Percentiles rank a stretch among this genome's conserved stretches.
These are phyloP conservation scores for Achatina immaculata DNA, from an alignment of 1,140 invertebrate species.

Conservation along the genomic window DNA sequence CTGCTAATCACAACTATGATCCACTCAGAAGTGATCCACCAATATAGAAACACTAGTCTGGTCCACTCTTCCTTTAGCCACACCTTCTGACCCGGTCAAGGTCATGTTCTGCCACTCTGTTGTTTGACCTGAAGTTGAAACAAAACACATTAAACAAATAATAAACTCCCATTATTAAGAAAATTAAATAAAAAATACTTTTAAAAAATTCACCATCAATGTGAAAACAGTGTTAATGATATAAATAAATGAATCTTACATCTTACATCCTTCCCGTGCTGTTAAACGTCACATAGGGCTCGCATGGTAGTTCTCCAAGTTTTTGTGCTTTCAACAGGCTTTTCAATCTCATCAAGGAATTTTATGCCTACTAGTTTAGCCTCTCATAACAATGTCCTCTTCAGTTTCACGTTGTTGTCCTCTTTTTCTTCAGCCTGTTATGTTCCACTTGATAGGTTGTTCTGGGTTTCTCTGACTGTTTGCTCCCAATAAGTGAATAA, in stretches of 20 bases:
- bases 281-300: too few species aligned
- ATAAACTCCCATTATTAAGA: neutral
- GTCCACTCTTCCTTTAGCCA: conserved; percentile 66
- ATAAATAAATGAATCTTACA: neutral
- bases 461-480: too few species aligned
- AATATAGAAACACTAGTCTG: conserved; percentile 88
- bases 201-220: neutral
- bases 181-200: neutral
- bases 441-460: too few species aligned
- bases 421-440: too few species aligned
- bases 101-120: conserved; percentile 80
- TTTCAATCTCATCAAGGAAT: too few species aligned
- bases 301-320: too few species aligned
- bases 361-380: too few species aligned
- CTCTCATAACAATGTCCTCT: too few species aligned
- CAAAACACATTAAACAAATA: neutral
- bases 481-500: neutral
- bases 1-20: too few species aligned
- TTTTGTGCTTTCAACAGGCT: too few species aligned
- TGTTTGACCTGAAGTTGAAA: conserved; percentile 74
- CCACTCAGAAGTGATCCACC: conserved; percentile 86
- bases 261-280: too few species aligned
- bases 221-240: neutral
- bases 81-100: conserved; percentile 68
- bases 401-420: too few species aligned